A percentile compares a stretch with the other conserved stretches of the same genome.
These are phyloP conservation scores for Tachyglossus aculeatus DNA, from an alignment of 2,797 vertebrate genomes.

Conservation along the genomic window DNA sequence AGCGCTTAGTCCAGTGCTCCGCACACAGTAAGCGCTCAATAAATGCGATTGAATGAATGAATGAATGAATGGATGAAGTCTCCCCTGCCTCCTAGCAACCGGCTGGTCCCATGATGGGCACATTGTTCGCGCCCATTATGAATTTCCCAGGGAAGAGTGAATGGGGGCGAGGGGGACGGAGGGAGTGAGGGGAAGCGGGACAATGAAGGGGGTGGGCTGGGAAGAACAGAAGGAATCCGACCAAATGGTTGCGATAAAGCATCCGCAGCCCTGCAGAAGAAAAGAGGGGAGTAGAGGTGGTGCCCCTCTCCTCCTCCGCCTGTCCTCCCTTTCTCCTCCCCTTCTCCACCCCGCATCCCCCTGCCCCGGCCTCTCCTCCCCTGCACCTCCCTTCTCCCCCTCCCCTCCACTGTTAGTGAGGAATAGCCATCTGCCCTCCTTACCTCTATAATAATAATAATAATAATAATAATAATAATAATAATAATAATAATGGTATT, in stretches of 20 bases:
- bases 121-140: constrained; percentile 70
- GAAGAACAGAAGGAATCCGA: constrained; percentile 8
- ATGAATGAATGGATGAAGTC: too few species aligned
- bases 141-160: constrained; percentile 62
- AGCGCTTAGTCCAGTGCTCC: too few species aligned
- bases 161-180: constrained; percentile 39
- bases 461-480: too few species aligned
- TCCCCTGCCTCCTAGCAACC: constrained; percentile 73
- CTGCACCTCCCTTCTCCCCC: background rate
- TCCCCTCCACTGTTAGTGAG: background rate
- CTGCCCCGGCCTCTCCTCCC: background rate
- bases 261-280: background rate
- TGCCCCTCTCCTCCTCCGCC: too few species aligned
- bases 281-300: background rate
- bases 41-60: too few species aligned
- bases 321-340: too few species aligned
- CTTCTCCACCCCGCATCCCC: fast-evolving
- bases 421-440: too few species aligned
- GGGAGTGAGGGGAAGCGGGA: constrained; percentile 46
- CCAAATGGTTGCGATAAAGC: background rate
- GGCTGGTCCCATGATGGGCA: constrained; percentile 63
- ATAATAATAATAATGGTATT: too few species aligned
- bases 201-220: constrained; percentile 14
- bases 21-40: too few species aligned
- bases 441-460: too few species aligned